Conservation (phyloP, 2,888 invertebrate genomes). For the Laothoe populi region DNA sequence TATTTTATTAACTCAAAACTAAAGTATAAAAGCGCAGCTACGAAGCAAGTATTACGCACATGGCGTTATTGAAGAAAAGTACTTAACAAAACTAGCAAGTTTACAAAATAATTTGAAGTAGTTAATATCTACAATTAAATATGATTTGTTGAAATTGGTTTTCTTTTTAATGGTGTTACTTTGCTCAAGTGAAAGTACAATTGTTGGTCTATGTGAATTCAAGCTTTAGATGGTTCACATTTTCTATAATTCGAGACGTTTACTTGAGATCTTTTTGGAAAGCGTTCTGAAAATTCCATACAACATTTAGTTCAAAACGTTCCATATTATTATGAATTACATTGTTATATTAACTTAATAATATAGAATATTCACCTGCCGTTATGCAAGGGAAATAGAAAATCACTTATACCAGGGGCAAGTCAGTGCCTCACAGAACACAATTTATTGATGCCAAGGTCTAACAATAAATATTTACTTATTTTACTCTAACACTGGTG, state of each 20-base stretch:
- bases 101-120: constrained; percentile 9
- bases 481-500: constrained; percentile 28
- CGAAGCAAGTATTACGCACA: neutral
- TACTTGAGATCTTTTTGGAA: too few relatives aligned
- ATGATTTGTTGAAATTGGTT: constrained; percentile 8
- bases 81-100: constrained; percentile 1
- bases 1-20: too few relatives aligned
- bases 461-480: constrained; percentile 35
- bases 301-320: too few relatives aligned
- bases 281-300: too few relatives aligned
- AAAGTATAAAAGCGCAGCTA: neutral
- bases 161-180: constrained; percentile 20
- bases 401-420: neutral
- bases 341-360: too few relatives aligned
- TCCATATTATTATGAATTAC: too few relatives aligned
- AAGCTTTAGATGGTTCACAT: neutral
- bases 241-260: too few relatives aligned
- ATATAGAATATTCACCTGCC: too few relatives aligned
- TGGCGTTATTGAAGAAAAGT: neutral
- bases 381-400: neutral
- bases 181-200: constrained; percentile 10
- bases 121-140: constrained; percentile 15
- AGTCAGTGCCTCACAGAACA: neutral
- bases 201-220: neutral
- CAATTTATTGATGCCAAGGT: constrained; percentile 21